These are phyloP conservation scores for Gerosis bhagava DNA, from an alignment of 2,888 invertebrate genomes.

Conservation along the genomic window DNA sequence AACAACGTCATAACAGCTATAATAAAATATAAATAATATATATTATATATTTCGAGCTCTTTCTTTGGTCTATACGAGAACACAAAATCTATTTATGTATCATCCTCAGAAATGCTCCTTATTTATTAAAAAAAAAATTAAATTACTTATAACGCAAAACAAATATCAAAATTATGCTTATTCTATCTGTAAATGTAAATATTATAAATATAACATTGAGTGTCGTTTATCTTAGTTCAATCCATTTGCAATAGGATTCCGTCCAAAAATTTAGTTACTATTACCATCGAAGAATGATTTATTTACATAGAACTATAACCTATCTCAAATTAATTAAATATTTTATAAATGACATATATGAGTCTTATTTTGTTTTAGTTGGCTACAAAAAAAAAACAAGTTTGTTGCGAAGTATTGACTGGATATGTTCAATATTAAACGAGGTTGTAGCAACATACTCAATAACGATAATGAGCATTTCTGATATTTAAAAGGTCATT, in stretches of 20 bases:
- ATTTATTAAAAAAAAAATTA: conserved; percentile 17
- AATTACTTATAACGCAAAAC: background rate
- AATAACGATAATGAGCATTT: conserved; percentile 19
- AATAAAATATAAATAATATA: no score
- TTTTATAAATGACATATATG: conserved; percentile 15
- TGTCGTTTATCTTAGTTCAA: conserved; percentile 25
- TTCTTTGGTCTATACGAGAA: conserved; percentile 17
- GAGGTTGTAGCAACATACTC: conserved; percentile 6
- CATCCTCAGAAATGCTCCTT: conserved; percentile 23
- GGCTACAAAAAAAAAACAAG: no score
- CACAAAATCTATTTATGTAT: conserved; percentile 1
- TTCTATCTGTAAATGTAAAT: conserved; percentile 22
- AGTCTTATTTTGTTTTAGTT: no score
- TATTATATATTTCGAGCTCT: no score
- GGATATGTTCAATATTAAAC: no score
- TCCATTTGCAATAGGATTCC: conserved; percentile 52
- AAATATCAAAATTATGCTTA: conserved; percentile 10
- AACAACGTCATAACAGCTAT: no score
- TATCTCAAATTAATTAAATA: conserved; percentile 13
- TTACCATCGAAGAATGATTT: conserved; percentile 35
- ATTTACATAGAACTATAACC: conserved; percentile 25
- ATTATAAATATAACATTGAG: conserved; percentile 24
- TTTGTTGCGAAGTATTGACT: no score
- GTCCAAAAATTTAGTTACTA: conserved; percentile 63
- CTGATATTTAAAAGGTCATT: conserved; percentile 8